These are phyloP conservation scores for Harpagoxenus sublaevis DNA, from an alignment of 2,888 invertebrate species.

Conservation along the genomic window DNA sequence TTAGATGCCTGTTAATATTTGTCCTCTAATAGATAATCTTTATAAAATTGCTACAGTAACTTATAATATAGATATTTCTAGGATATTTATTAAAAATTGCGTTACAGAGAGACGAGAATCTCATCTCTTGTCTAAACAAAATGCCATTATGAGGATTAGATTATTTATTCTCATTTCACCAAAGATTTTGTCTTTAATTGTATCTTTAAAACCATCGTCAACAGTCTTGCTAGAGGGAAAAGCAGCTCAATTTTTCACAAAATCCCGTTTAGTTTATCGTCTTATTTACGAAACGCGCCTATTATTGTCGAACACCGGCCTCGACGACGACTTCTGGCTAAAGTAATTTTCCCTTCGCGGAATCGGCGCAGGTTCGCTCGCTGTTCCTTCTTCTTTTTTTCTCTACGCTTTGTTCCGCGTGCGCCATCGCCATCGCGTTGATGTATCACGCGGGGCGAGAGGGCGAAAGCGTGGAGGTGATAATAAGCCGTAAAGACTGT, in stretches of 20 bases:
- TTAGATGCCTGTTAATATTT: not conserved
- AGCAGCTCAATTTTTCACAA: constrained; percentile 8
- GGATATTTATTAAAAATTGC: not conserved
- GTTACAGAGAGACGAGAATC: not conserved
- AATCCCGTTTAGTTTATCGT: constrained; percentile 20
- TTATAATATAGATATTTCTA: not conserved
- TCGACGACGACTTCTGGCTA: constrained; percentile 26
- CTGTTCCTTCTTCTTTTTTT: constrained; percentile 1
- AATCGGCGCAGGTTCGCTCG: constrained; percentile 57
- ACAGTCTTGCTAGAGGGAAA: not conserved
- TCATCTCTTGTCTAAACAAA: not conserved
- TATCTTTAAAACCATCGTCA: not conserved
- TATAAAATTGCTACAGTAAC: not conserved
- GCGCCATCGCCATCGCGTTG: constrained; percentile 65
- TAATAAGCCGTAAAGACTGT: constrained; percentile 83
- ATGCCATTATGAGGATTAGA: not conserved
- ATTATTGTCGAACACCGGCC: constrained; percentile 12
- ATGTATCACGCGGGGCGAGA: constrained; percentile 76
- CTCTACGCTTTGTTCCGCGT: constrained; percentile 40
- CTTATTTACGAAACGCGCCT: constrained; percentile 30
- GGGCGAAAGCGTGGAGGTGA: constrained; percentile 81
- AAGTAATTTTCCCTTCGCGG: constrained; percentile 60
- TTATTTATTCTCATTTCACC: not conserved
- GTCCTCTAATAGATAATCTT: not conserved
- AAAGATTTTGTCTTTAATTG: not conserved